Conservation (phyloP, 2,113 vertebrate genomes). For the Malurus elegans region DNA sequence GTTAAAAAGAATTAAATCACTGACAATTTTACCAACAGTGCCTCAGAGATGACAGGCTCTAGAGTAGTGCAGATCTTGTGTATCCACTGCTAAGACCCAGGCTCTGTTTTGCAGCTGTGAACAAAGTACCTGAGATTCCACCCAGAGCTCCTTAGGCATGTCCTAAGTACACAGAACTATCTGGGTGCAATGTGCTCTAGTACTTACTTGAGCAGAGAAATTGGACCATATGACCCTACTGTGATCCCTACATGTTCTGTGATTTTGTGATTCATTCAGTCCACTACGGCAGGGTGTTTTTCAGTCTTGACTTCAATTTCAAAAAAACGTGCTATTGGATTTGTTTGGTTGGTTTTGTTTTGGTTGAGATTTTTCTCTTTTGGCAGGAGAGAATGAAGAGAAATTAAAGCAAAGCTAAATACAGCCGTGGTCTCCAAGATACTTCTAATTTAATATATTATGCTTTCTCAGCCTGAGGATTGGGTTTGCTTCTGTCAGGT, state of each 20-base stretch:
- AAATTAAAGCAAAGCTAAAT: neutral
- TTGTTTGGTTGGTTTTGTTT: neutral
- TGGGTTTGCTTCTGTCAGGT: neutral
- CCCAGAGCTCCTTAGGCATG: neutral
- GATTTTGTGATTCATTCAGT: neutral
- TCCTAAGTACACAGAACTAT: neutral
- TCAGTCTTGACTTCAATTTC: neutral
- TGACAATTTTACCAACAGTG: neutral
- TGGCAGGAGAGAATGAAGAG: neutral
- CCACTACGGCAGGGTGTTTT: fast-evolving
- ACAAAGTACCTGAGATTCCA: neutral
- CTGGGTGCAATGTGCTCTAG: neutral
- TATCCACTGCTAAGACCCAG: neutral
- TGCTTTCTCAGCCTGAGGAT: neutral
- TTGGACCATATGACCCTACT: neutral
- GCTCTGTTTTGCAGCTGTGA: neutral
- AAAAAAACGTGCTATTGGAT: fast-evolving
- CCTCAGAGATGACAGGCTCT: neutral
- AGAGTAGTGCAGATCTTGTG: neutral
- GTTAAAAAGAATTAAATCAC: neutral
- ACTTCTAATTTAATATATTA: neutral
- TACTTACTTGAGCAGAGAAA: neutral
- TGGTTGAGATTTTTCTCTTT: neutral
- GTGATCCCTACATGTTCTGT: neutral
- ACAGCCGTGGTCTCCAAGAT: neutral